Evolutionary conservation across 2,888 invertebrate species (phyloP), one percentile per base, ranked within the genome.

Genomic region (Ochropleura leucogaster): DNA sequence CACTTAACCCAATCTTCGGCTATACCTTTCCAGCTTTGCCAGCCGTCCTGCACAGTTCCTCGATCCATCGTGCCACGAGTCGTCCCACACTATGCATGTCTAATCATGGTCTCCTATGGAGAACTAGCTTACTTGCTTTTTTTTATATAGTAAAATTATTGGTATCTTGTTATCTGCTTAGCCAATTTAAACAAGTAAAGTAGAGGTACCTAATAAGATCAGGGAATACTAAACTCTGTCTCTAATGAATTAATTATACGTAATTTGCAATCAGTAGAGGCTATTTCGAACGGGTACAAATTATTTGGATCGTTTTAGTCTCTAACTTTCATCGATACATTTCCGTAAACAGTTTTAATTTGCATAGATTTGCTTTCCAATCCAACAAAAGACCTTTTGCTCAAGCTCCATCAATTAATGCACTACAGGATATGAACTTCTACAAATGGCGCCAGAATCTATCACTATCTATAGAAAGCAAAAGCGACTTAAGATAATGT

Each of bases 391-490:
- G 46, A 14, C 14, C 12, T 30, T 8, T 47, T 16, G 0, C 20
- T 76, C 44, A 0, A 64, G n/a, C 30, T 30, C 30, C 42, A 53
- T 69, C n/a, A 47, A 49, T 60, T 67, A 46, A 40, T 18, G 40
- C 40, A 30, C 46, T 65, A 49, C 62, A 65, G 68, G 65, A 74
- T 74, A 55, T 44, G 40, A 69, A 63, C 44, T 64, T 74, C 12
- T 55, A 81, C 12, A 68, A 65, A 79, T 67, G 53, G 68, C 53
- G 40, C 63, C 18, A 51, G 46, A 53, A 46, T 40, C 62, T 20
- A 55, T 70, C 53, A 62, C 18, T 63, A 30, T 42, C 18, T 63
- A 30, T 42, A 57, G 60, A 83, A 69, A 72, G 84, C 8, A 79
- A 67, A 63, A 66, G 14, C 65, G 42, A 62, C 20, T 46, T 49